A percentile compares a stretch with the other conserved stretches of the same genome.
Evolutionary conservation across 2,888 invertebrate species (phyloP).

Genomic region (Andrena fulva): DNA sequence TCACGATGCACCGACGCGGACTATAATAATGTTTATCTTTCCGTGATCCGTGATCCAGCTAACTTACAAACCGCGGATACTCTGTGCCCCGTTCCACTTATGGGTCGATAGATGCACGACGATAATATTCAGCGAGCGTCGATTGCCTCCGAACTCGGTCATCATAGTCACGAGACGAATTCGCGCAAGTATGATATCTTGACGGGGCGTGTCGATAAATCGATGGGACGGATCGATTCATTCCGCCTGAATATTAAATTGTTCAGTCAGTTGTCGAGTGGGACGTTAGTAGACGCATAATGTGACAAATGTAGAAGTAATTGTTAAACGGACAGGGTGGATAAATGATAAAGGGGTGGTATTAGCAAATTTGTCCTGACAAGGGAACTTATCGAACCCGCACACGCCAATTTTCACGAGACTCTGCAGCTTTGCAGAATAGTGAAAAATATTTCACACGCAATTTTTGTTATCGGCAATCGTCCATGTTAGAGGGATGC

Average conservation of each 20-base stretch:
- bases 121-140: constrained; percentile 64
- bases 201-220: constrained; percentile 59
- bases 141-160: constrained; percentile 60
- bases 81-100: constrained; percentile 56
- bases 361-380: too few relatives aligned
- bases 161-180: constrained; percentile 53
- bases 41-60: constrained; percentile 46
- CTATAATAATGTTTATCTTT: constrained; percentile 67
- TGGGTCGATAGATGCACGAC: constrained; percentile 63
- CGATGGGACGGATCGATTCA: constrained; percentile 18
- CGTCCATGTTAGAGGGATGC: too few relatives aligned
- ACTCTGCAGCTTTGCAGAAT: too few relatives aligned
- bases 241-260: constrained; percentile 9
- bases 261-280: not conserved
- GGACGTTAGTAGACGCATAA: too few relatives aligned
- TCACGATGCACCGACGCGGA: constrained; percentile 63
- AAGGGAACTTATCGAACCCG: too few relatives aligned
- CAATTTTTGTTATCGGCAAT: too few relatives aligned
- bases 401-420: too few relatives aligned
- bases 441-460: too few relatives aligned
- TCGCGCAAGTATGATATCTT: constrained; percentile 53
- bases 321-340: not conserved
- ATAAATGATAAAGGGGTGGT: too few relatives aligned
- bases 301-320: not conserved
- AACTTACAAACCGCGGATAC: constrained; percentile 43